phyloP scores from a whole-genome alignment of 2,888 invertebrate species.

The Caenorhabditis plicata region DNA sequence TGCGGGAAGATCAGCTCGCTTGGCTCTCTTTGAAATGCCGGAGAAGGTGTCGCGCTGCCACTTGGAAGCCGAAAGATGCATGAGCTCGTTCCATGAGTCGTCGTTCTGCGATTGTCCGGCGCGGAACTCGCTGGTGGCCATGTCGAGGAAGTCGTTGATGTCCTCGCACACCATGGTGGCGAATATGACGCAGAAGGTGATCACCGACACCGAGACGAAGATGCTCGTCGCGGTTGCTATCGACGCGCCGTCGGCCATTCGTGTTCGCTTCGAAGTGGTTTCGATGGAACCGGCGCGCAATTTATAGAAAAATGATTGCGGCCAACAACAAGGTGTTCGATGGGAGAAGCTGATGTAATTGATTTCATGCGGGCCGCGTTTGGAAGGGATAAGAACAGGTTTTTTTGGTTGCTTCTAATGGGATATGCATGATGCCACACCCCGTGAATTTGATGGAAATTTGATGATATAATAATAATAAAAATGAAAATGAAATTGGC shows the following conservation, averaged over 20 bases:
- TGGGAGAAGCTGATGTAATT: too few species aligned
- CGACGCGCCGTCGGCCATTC: conserved; percentile 19
- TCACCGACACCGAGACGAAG: conserved; percentile 26
- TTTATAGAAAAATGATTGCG: too few species aligned
- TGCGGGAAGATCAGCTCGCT: conserved; percentile 25
- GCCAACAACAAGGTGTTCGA: too few species aligned
- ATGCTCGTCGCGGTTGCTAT: conserved; percentile 35
- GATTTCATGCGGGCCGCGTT: too few species aligned
- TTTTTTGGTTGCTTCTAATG: too few species aligned
- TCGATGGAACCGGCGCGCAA: too few species aligned
- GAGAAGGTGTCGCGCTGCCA: conserved; percentile 5
- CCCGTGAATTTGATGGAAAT: too few species aligned
- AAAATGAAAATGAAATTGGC: too few species aligned
- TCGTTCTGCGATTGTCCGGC: conserved; percentile 26
- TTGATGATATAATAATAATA: too few species aligned
- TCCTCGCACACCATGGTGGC: conserved; percentile 33
- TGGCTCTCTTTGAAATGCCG: conserved; percentile 7
- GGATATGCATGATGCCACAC: too few species aligned
- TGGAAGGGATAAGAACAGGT: too few species aligned
- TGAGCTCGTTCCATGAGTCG: conserved; percentile 37
- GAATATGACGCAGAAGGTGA: conserved; percentile 26
- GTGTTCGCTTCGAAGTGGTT: too few species aligned
- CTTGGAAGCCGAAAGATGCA: conserved; percentile 15
- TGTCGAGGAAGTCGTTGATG: conserved; percentile 38
- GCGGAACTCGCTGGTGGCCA: conserved; percentile 23